These are phyloP conservation scores for Polypterus senegalus DNA, from an alignment of 2,113 vertebrate genomes.

Conservation along the genomic window DNA sequence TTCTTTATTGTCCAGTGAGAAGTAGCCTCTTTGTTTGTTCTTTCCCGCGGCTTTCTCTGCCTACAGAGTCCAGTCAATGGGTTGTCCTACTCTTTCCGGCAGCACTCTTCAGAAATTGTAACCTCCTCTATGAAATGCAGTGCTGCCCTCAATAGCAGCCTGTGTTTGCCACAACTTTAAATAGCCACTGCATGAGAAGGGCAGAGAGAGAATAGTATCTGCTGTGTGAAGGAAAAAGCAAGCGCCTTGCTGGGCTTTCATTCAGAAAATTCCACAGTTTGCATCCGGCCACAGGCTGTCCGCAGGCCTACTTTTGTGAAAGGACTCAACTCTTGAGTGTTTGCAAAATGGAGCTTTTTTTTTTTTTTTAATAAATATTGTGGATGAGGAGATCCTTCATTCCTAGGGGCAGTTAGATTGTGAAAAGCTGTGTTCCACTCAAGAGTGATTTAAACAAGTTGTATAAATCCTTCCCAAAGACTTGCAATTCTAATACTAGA, in stretches of 20 bases:
- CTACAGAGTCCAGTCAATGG: conserved; percentile 30
- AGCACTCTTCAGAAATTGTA: conserved; percentile 37
- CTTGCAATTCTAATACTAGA: no score
- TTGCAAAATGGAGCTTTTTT: no score
- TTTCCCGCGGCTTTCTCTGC: no score
- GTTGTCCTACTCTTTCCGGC: conserved; percentile 30
- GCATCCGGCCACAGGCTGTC: conserved; percentile 37
- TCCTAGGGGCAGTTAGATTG: no score
- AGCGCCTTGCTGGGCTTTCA: conserved; percentile 34
- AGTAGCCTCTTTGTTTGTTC: conserved; percentile 17
- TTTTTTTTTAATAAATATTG: no score
- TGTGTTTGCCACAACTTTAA: conserved; percentile 52
- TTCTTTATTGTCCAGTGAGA: no score
- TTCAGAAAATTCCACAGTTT: conserved; percentile 43
- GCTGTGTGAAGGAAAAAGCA: not conserved
- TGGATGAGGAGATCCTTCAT: no score
- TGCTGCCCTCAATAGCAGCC: conserved; percentile 42
- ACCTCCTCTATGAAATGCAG: conserved; percentile 47
- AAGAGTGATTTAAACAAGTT: no score
- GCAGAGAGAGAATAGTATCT: no score
- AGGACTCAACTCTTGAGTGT: no score
- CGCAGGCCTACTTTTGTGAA: conserved; percentile 19
- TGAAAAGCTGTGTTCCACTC: no score
- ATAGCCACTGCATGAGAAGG: conserved; percentile 26
- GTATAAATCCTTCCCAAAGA: no score